Percentiles rank a stretch among this genome's conserved stretches.
Evolutionary conservation across 2,888 invertebrate genomes (phyloP).

Genomic region (Proisotoma minuta): DNA sequence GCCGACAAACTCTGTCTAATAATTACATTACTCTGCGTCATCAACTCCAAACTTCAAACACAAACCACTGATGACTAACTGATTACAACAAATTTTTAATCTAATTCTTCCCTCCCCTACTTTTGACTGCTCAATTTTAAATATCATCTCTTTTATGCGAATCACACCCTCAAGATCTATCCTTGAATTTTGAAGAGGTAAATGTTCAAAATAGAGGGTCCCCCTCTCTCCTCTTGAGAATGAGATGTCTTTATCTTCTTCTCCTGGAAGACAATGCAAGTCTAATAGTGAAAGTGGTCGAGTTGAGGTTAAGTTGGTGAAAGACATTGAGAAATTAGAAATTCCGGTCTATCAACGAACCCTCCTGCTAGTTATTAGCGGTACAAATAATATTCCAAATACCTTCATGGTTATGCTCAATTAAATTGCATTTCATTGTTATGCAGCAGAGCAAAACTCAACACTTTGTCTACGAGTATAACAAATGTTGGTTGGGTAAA

Average conservation of each 20-base stretch:
- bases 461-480: constrained; percentile 7
- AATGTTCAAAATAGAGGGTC: no score
- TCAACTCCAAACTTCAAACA: constrained; percentile 3
- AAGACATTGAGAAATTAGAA: constrained; percentile 6
- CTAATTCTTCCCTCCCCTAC: constrained; percentile 14
- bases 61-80: not conserved
- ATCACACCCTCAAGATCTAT: not conserved
- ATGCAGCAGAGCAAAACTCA: not conserved
- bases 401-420: not conserved
- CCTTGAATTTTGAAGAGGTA: not conserved
- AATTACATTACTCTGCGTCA: constrained; percentile 6
- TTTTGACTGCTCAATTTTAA: constrained; percentile 24
- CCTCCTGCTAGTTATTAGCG: no score
- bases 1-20: constrained; percentile 7
- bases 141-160: constrained; percentile 22
- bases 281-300: not conserved
- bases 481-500: constrained; percentile 25
- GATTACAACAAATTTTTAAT: constrained; percentile 3
- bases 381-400: not conserved
- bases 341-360: not conserved
- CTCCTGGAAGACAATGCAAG: not conserved
- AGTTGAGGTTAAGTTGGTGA: not conserved
- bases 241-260: not conserved
- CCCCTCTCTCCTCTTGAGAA: no score
- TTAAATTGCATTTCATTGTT: not conserved